These are phyloP conservation scores for Amphibalanus amphitrite DNA, from an alignment of 1,140 invertebrate species.

Conservation along the genomic window DNA sequence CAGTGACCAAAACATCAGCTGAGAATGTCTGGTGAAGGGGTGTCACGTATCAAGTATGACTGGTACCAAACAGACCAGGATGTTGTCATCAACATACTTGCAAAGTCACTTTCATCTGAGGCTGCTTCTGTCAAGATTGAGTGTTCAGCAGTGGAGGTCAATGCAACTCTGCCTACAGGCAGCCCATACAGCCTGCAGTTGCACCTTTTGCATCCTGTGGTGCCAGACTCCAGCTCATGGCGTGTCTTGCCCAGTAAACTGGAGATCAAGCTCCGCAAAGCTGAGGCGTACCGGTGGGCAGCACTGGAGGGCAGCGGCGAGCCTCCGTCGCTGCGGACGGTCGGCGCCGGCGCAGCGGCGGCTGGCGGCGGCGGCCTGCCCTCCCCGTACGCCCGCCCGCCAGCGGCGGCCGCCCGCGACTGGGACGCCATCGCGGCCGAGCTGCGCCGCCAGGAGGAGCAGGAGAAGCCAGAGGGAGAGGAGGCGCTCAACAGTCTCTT, in stretches of 20 bases:
- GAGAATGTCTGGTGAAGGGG: neutral
- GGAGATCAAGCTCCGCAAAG: constrained; percentile 72
- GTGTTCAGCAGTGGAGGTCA: constrained; percentile 37
- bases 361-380: neutral
- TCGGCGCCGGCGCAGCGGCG: neutral
- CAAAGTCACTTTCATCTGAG: constrained; percentile 55
- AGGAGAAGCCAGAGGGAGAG: constrained; percentile 54
- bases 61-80: constrained; percentile 85
- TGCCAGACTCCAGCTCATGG: constrained; percentile 45
- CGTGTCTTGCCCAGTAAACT: constrained; percentile 56
- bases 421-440: constrained; percentile 21
- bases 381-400: neutral
- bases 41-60: constrained; percentile 40
- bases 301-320: constrained; percentile 44
- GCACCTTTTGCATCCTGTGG: constrained; percentile 47
- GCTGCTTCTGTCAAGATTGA: constrained; percentile 34
- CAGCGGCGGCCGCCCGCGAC: constrained; percentile 38
- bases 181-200: constrained; percentile 39
- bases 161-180: constrained; percentile 36
- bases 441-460: constrained; percentile 41
- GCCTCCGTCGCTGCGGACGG: constrained; percentile 9
- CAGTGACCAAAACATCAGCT: too few relatives aligned
- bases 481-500: constrained; percentile 81
- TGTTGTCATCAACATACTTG: constrained; percentile 59
- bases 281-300: constrained; percentile 54